Evolutionary conservation across 2,888 invertebrate species (phyloP), one percentile per base, ranked within the genome.

Genomic region (Rhyacophila evoluta): DNA sequence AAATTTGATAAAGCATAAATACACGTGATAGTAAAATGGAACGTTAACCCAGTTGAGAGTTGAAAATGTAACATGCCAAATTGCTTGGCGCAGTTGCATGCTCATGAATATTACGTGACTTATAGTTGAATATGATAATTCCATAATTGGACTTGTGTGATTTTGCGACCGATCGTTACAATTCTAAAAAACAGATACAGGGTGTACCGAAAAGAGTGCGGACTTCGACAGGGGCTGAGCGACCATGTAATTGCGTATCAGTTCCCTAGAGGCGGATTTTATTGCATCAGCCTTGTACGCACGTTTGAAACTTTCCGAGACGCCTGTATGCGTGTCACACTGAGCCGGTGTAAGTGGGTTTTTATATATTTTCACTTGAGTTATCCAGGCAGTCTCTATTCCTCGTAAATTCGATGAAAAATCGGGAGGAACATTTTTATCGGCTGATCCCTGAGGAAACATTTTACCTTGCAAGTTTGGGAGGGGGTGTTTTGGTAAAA

Each of bases 191-290:
- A 55, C 55, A 19, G 55, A 55, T 55, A 55, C 55, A 55, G 55
- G 55, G 19, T 55, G 55, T 55, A n/a, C 55, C 55, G 4, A 55
- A 55, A 19, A 8, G 10, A 55, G 55, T 19, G 55, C 19, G 55
- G 55, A 55, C 55, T 55, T 55, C 25, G 55, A 25, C 55, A 25
- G 55, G 25, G 10, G 55, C 55, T 55, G 55, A 55, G 55, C 55
- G 55, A 55, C 55, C 55, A 55, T 55, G 55, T 55, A 55, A 55
- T 55, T 55, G 55, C 55, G 55, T 55, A 55, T 55, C 55, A 19
- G 55, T 25, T 55, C 55, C 55, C 55, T 19, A 19, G 55, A 19
- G 55, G 25, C 19, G 8, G 19, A 55, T 55, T 55, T 55, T 55
- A 55, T 55, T 55, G 55, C 55, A 55, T 55, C 55, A 55, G 10